Conservation (phyloP, 2,113 vertebrate genomes). For the Poeciliopsis retropinna region DNA sequence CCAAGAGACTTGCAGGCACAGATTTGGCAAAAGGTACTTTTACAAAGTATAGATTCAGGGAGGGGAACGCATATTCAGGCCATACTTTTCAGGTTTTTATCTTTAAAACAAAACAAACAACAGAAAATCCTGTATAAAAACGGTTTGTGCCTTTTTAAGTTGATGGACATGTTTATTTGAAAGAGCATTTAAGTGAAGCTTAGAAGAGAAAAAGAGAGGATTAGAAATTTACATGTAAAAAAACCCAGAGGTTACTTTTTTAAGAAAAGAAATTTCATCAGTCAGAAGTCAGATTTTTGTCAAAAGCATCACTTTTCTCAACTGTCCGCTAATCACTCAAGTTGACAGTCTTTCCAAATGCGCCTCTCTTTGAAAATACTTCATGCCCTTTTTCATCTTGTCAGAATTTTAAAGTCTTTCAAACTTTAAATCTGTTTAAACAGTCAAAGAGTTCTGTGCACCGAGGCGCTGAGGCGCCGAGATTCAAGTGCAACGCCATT, state of each 20-base stretch:
- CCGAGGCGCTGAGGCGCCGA: conserved; percentile 3
- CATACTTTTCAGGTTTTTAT: neutral
- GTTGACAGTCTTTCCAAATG: neutral
- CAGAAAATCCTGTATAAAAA: neutral
- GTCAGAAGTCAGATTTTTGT: neutral
- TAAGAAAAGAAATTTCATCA: neutral
- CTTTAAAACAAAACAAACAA: too few relatives aligned
- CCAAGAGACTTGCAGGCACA: neutral
- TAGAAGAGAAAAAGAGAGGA: neutral
- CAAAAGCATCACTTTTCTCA: neutral
- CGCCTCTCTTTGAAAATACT: conserved; percentile 15
- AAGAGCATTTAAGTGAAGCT: neutral
- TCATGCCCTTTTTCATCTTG: neutral
- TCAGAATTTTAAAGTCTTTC: neutral
- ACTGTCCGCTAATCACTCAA: neutral
- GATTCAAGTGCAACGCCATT: conserved; percentile 25
- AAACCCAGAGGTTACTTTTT: neutral
- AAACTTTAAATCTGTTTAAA: conserved; percentile 30
- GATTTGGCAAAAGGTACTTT: neutral
- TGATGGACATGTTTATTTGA: neutral
- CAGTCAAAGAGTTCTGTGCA: neutral
- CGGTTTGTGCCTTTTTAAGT: neutral
- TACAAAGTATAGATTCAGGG: too few relatives aligned
- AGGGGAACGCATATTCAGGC: neutral
- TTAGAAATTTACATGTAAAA: neutral